Conservation (phyloP, 1,140 invertebrate species). For the Stenopsyche tienmushanensis region DNA sequence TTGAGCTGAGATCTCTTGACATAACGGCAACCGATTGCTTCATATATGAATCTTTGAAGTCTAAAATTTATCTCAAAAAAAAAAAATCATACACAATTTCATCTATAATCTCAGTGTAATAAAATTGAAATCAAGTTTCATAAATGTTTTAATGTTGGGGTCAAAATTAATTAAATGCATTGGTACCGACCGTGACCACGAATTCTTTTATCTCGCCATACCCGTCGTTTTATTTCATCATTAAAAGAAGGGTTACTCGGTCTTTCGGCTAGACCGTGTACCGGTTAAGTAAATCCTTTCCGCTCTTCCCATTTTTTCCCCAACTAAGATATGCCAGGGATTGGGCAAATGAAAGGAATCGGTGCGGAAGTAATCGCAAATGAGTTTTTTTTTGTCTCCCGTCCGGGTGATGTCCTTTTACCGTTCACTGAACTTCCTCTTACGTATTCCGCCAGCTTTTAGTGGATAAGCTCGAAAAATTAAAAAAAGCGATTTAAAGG, state of each 20-base stretch:
- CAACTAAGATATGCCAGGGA: neutral
- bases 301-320: slow-evolving; percentile 1
- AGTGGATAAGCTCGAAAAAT: neutral
- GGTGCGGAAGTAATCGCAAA: slow-evolving; percentile 24
- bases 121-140: too few species aligned
- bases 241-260: neutral
- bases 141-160: too few species aligned
- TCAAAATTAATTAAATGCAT: too few species aligned
- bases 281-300: neutral
- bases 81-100: too few species aligned
- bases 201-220: too few species aligned
- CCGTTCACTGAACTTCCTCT: neutral
- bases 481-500: too few species aligned
- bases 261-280: neutral
- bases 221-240: neutral
- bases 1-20: too few species aligned
- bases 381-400: slow-evolving; percentile 19
- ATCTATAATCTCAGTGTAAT: too few species aligned
- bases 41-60: too few species aligned
- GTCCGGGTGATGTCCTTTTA: neutral
- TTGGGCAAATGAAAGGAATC: slow-evolving; percentile 19
- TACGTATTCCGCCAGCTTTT: neutral
- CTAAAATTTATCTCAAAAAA: too few species aligned
- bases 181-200: too few species aligned
- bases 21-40: too few species aligned